Evolutionary conservation across 2,113 vertebrate species (phyloP), one percentile per base, ranked within the genome.

Genomic region (Dicerorhinus sumatrensis): DNA sequence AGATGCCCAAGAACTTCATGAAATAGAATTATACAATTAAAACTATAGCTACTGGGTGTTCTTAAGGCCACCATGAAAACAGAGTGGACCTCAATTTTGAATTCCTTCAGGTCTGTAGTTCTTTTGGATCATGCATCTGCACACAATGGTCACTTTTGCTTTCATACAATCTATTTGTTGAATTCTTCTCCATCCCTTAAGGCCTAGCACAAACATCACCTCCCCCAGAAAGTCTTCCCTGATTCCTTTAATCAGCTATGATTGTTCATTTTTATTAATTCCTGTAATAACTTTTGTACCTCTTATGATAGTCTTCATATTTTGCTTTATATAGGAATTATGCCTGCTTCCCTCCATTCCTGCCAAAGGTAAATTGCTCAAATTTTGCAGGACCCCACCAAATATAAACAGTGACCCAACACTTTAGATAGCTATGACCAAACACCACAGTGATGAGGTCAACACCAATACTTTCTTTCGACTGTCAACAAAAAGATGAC

Each of bases 251-350:
- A 73, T 21, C 23, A 83, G 75, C 23, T 72, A 72, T 76, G 10
- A 77, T 54, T 65, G 20, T 83, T 42, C 51, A 81, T 86, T 96
- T 95, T 91, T 56, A 80, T 91, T 90, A 93, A 81, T 46, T 97
- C 39, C 31, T 86, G 11, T n/a, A 42, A 65, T 10, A 97, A 70
- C 29, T 76, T 85, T 48, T 89, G 42, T 39, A 42, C 4, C 21
- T 81, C 51, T 76, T 96, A 46, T 11, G 11, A 80, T 77, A 84
- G 31, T 84, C 6, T 72, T 39, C 56, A 77, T 80, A 95, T 82
- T 93, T 91, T 91, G 33, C 42, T 65, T 76, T 82, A 21, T 67
- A 60, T 6, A 95, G 73, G 65, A 85, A 93, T 54, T 76, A 63
- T 39, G 65, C 72, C 46, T 60, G 42, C 36, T 76, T 89, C 21